These are phyloP conservation scores for Microctenopoma steveboyesi DNA, from an alignment of 2,797 vertebrate species.

Conservation along the genomic window DNA sequence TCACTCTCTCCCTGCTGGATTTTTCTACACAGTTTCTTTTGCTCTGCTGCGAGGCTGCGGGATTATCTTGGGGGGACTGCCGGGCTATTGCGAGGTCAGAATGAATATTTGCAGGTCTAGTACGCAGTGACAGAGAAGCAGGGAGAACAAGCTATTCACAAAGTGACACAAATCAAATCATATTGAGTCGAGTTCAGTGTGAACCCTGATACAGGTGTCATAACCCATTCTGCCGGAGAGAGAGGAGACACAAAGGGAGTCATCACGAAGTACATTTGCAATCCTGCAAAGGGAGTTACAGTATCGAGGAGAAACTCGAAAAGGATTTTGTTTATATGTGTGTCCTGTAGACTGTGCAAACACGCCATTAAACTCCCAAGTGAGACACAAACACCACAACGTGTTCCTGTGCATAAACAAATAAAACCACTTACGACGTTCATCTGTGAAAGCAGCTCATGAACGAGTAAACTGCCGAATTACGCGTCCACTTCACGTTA, in stretches of 20 bases:
- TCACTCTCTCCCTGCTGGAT: constrained; percentile 57
- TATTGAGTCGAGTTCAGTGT: constrained; percentile 29
- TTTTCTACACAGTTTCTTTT: constrained; percentile 48
- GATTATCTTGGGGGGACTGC: constrained; percentile 65
- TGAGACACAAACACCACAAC: neutral
- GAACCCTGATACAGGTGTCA: constrained; percentile 45
- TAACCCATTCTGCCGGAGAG: constrained; percentile 29
- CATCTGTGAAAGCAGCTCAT: constrained; percentile 28
- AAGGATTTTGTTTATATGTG: constrained; percentile 25
- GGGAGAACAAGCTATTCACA: constrained; percentile 18
- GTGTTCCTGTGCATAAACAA: constrained; percentile 24
- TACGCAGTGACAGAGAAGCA: constrained; percentile 16
- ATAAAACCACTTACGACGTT: constrained; percentile 36
- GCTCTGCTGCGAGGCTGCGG: constrained; percentile 40
- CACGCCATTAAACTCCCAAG: constrained; percentile 27
- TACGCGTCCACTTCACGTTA: constrained; percentile 39
- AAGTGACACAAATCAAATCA: constrained; percentile 52
- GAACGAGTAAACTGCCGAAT: constrained; percentile 41
- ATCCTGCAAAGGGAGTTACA: constrained; percentile 26
- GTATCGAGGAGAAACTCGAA: neutral
- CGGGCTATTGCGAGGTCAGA: constrained; percentile 55
- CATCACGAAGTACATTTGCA: constrained; percentile 27
- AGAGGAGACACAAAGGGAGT: constrained; percentile 23
- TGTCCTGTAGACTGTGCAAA: constrained; percentile 7
- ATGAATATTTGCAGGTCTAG: constrained; percentile 57